phyloP scores from a whole-genome alignment of 1,140 invertebrate genomes.

The Halyomorpha halys region DNA sequence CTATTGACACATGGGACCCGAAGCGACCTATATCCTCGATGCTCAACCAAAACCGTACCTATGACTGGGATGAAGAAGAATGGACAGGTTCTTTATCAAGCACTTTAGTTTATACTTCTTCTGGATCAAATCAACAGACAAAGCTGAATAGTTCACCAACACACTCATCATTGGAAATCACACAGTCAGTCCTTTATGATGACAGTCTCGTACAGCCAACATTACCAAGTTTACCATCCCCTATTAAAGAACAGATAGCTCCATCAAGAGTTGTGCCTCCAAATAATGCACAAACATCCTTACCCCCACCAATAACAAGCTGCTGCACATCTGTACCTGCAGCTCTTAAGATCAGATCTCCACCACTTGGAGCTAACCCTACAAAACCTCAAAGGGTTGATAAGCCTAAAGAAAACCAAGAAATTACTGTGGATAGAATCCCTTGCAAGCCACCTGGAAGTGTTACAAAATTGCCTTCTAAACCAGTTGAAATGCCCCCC shows the following conservation, averaged over 20 bases:
- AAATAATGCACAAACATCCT: too few species aligned
- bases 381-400: not conserved
- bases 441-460: not conserved
- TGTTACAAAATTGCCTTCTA: not conserved
- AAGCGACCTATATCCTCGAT: not conserved
- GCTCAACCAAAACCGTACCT: not conserved
- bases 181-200: too few species aligned
- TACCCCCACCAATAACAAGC: too few species aligned
- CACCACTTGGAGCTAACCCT: too few species aligned
- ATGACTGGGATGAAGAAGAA: slow-evolving; percentile 20
- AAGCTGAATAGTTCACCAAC: too few species aligned
- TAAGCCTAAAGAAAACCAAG: not conserved
- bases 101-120: slow-evolving; percentile 13
- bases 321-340: too few species aligned
- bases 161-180: too few species aligned
- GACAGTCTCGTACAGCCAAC: too few species aligned
- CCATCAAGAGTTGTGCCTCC: too few species aligned
- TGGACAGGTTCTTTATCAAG: slow-evolving; percentile 15
- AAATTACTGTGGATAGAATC: not conserved
- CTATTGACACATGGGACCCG: not conserved
- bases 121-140: not conserved
- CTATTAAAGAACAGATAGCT: too few species aligned
- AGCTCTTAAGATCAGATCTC: too few species aligned
- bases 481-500: slow-evolving; percentile 3
- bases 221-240: too few species aligned